Percentiles rank a stretch among this genome's conserved stretches.
Conservation (phyloP, 1,140 invertebrate species). For the Akabosia matsudoensis region DNA sequence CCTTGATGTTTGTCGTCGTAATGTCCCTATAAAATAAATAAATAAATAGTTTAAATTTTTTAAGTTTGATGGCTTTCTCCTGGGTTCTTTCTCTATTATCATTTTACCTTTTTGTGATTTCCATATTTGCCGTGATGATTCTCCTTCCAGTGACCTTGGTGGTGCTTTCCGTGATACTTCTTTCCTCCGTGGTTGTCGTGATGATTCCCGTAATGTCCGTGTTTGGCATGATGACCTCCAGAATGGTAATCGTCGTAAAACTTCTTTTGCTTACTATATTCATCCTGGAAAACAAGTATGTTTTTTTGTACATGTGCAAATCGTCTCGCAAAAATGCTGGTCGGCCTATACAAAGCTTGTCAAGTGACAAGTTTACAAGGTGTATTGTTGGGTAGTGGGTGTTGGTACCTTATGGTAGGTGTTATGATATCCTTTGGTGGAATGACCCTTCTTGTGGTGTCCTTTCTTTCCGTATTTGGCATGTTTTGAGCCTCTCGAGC, state of each 20-base stretch:
- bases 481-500: constrained; percentile 39
- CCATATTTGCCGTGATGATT: constrained; percentile 45
- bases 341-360: too few relatives aligned
- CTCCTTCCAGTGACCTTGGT: constrained; percentile 44
- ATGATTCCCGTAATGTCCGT: constrained; percentile 43
- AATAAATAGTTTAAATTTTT: not conserved
- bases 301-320: not conserved
- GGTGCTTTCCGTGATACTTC: constrained; percentile 43
- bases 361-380: too few relatives aligned
- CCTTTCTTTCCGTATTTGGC: constrained; percentile 42
- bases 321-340: too few relatives aligned
- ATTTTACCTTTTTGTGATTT: constrained; percentile 38
- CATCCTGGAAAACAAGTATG: constrained; percentile 26
- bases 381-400: not conserved
- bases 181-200: constrained; percentile 40
- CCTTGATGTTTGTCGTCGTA: constrained; percentile 41
- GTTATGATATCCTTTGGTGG: constrained; percentile 45
- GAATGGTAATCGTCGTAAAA: constrained; percentile 46
- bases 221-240: constrained; percentile 42
- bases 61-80: too few relatives aligned
- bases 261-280: constrained; percentile 46
- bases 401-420: constrained; percentile 43
- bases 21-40: constrained; percentile 28
- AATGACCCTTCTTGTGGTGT: constrained; percentile 43
- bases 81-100: not conserved